Evolutionary conservation across 1,140 invertebrate genomes (phyloP).

Genomic region (Lordiphosa collinella): DNA sequence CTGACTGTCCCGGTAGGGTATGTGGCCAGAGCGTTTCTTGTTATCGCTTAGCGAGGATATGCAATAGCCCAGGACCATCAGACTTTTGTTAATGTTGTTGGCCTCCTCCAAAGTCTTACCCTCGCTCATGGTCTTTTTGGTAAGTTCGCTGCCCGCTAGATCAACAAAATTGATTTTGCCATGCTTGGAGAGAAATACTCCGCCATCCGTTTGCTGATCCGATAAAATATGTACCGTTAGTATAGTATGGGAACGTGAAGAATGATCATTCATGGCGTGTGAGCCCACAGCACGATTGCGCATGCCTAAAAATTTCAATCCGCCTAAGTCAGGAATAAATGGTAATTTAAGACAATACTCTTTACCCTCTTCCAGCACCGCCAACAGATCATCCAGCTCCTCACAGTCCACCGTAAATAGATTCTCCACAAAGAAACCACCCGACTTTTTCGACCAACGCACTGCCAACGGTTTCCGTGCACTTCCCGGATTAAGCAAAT

Average conservation of each 20-base stretch:
- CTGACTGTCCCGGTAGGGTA: constrained; percentile 96
- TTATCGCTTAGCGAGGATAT: constrained; percentile 93
- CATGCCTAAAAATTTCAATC: constrained; percentile 82
- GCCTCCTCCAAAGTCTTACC: constrained; percentile 95
- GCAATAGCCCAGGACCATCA: constrained; percentile 97
- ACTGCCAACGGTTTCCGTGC: constrained; percentile 90
- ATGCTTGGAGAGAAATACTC: constrained; percentile 91
- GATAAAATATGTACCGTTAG: constrained; percentile 92
- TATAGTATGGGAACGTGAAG: constrained; percentile 96
- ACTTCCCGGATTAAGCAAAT: constrained; percentile 94
- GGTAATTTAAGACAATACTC: constrained; percentile 11
- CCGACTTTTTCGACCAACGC: constrained; percentile 94
- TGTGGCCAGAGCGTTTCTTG: constrained; percentile 90
- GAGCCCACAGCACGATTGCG: constrained; percentile 90
- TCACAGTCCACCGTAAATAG: constrained; percentile 96
- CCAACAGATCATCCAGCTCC: constrained; percentile 94
- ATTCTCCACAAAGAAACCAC: constrained; percentile 97
- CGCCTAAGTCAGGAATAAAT: neutral
- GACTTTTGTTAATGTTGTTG: constrained; percentile 97
- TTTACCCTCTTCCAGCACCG: constrained; percentile 95
- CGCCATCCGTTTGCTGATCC: constrained; percentile 89
- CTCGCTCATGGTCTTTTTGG: constrained; percentile 94
- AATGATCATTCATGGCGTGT: constrained; percentile 98
- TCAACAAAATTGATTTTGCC: constrained; percentile 98
- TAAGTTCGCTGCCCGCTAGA: constrained; percentile 96